Evolutionary conservation across 2,113 vertebrate genomes (phyloP).

Genomic region (Chionis minor): DNA sequence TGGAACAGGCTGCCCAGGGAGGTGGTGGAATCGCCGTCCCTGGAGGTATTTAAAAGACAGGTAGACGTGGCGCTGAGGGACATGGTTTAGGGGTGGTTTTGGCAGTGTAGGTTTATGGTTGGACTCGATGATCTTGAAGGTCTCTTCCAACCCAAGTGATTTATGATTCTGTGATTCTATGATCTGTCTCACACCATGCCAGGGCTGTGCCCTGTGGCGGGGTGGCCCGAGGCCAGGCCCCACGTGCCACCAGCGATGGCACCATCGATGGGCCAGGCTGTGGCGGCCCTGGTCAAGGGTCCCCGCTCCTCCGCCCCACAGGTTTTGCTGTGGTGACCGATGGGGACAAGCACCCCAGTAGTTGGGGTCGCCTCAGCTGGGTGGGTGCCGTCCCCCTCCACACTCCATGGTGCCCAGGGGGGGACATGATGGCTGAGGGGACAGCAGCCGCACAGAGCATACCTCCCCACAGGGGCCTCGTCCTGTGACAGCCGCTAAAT

Average conservation of each 20-base stretch:
- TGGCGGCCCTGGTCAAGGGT: not conserved
- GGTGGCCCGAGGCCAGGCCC: not conserved
- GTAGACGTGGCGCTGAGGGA: no score
- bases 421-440: rapidly evolving
- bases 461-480: not conserved
- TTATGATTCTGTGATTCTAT: no score
- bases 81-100: no score
- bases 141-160: no score
- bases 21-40: no score
- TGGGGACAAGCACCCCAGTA: rapidly evolving
- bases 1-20: no score
- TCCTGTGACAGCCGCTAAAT: rapidly evolving
- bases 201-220: rapidly evolving
- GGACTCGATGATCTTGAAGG: no score
- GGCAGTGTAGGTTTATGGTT: no score
- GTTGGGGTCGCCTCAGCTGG: rapidly evolving
- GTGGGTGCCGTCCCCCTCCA: not conserved
- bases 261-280: rapidly evolving
- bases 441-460: rapidly evolving
- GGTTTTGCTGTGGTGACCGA: not conserved
- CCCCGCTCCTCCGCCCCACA: not conserved
- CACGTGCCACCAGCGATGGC: rapidly evolving
- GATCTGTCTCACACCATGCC: no score
- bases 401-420: rapidly evolving
- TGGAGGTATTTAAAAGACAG: no score